Conservation (phyloP, 2,888 invertebrate species). For the Masnerella sp. region DNA sequence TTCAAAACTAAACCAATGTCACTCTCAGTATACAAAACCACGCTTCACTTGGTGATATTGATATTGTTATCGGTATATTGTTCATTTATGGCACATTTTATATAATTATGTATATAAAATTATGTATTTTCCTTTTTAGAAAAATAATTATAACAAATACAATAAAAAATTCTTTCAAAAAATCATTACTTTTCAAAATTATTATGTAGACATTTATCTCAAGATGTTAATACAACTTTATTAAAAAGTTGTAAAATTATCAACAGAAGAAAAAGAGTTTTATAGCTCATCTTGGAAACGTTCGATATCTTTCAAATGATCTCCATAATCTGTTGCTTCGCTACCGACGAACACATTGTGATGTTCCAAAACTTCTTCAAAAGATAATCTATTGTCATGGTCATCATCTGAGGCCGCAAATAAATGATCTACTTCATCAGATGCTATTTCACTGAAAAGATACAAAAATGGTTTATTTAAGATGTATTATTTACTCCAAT, state of each 20-base stretch:
- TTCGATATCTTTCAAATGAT: conserved; percentile 89
- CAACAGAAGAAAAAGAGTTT: conserved; percentile 49
- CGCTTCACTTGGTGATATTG: too few species aligned
- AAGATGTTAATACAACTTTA: neutral
- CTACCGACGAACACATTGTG: conserved; percentile 95
- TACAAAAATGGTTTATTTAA: neutral
- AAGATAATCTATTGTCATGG: conserved; percentile 87
- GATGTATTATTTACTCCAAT: too few species aligned
- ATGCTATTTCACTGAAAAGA: conserved; percentile 91
- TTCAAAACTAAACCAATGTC: too few species aligned
- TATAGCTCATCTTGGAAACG: conserved; percentile 87
- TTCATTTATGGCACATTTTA: too few species aligned
- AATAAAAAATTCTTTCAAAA: too few species aligned
- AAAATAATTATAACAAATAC: too few species aligned
- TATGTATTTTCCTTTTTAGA: too few species aligned
- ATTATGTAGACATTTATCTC: too few species aligned
- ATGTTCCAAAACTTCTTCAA: conserved; percentile 89
- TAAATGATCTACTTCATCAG: conserved; percentile 93
- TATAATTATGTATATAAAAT: too few species aligned
- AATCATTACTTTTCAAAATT: too few species aligned
- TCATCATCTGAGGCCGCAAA: conserved; percentile 92
- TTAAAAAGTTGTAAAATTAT: conserved; percentile 20
- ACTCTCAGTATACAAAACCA: too few species aligned
- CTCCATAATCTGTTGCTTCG: conserved; percentile 93
- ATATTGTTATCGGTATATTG: too few species aligned